Conservation (phyloP, 2,113 vertebrate genomes). For the Antennarius striatus region DNA sequence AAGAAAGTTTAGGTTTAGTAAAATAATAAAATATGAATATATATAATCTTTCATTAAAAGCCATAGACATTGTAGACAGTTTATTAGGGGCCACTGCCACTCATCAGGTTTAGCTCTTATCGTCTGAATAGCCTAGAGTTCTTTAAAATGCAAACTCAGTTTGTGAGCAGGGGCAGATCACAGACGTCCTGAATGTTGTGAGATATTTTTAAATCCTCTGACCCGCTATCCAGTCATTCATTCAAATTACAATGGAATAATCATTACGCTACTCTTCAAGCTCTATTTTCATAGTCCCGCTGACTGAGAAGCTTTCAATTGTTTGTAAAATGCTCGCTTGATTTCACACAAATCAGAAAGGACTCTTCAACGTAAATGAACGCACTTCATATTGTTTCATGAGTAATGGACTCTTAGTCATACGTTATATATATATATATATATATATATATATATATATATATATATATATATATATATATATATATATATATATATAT, state of each 20-base stretch:
- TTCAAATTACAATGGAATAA: constrained; percentile 39
- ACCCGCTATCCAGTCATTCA: constrained; percentile 42
- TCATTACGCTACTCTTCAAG: constrained; percentile 20
- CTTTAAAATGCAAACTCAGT: constrained; percentile 21
- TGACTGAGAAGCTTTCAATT: constrained; percentile 21
- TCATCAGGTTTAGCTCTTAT: too few relatives aligned
- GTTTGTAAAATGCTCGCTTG: constrained; percentile 11
- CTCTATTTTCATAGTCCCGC: constrained; percentile 24
- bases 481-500: too few relatives aligned
- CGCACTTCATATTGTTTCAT: background rate
- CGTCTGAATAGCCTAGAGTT: too few relatives aligned
- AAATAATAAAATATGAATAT: too few relatives aligned
- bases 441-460: too few relatives aligned
- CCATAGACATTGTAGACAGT: too few relatives aligned
- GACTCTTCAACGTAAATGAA: background rate
- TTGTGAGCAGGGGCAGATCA: constrained; percentile 21
- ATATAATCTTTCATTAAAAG: too few relatives aligned
- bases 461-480: too few relatives aligned
- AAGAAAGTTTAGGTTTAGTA: too few relatives aligned
- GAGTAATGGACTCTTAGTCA: background rate
- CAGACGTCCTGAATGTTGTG: constrained; percentile 6
- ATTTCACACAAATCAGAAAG: constrained; percentile 18
- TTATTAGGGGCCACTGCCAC: too few relatives aligned
- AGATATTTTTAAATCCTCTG: constrained; percentile 29
- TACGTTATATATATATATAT: too few relatives aligned